These are phyloP conservation scores for Colaptes auratus DNA, from an alignment of 2,113 vertebrate species.

Conservation along the genomic window DNA sequence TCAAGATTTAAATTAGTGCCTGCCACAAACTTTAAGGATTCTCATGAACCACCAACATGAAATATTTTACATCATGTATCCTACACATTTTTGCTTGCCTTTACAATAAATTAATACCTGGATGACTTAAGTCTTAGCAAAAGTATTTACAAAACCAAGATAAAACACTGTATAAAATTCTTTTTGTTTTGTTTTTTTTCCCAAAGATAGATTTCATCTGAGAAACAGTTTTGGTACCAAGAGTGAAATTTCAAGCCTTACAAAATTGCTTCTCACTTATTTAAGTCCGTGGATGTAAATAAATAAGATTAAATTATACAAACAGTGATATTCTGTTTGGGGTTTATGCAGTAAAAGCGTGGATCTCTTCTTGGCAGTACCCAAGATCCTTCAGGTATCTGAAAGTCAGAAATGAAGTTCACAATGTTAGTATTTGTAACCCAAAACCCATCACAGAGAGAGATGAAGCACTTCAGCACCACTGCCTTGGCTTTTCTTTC, in stretches of 20 bases:
- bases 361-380: constrained; percentile 76
- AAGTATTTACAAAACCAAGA: constrained; percentile 76
- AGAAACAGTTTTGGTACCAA: constrained; percentile 68
- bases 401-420: constrained; percentile 53
- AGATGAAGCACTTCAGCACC: background rate
- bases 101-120: constrained; percentile 55
- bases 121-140: constrained; percentile 63
- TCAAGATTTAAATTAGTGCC: constrained; percentile 38
- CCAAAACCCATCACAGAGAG: background rate
- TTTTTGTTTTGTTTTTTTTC: background rate
- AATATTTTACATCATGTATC: constrained; percentile 22
- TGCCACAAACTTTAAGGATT: constrained; percentile 8
- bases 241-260: constrained; percentile 62
- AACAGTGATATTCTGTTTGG: background rate
- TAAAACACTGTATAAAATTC: constrained; percentile 64
- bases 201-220: constrained; percentile 46
- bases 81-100: constrained; percentile 12
- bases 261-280: constrained; percentile 56
- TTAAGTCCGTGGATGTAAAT: constrained; percentile 54
- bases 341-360: constrained; percentile 74
- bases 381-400: constrained; percentile 77
- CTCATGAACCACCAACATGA: constrained; percentile 6
- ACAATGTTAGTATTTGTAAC: background rate
- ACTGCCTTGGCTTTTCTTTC: background rate
- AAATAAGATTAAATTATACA: constrained; percentile 37